Conservation (phyloP, 1,140 invertebrate genomes). For the Rhizoglyphus robini region DNA sequence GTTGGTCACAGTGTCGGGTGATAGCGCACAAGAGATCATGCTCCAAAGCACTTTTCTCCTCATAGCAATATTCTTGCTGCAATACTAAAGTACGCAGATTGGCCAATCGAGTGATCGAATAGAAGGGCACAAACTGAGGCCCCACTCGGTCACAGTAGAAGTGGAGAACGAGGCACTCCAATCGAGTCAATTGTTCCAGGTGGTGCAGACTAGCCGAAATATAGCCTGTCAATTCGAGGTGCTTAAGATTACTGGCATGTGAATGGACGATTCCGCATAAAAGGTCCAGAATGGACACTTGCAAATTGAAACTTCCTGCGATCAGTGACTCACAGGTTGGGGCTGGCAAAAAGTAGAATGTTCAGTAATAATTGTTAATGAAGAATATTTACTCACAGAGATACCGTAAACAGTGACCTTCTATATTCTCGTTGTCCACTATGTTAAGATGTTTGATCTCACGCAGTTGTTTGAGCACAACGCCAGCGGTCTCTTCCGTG, state of each 20-base stretch:
- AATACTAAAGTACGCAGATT: neutral
- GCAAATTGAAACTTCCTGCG: neutral
- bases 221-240: neutral
- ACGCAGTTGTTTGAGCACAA: neutral
- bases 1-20: neutral
- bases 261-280: neutral
- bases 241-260: neutral
- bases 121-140: neutral
- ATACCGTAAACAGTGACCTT: conserved; percentile 5
- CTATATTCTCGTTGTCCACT: neutral
- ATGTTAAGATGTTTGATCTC: neutral
- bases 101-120: neutral
- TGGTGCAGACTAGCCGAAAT: neutral
- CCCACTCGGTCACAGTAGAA: conserved; percentile 9
- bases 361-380: no score
- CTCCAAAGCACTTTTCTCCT: neutral
- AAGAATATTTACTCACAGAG: neutral
- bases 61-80: conserved; percentile 14
- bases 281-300: neutral
- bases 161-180: neutral
- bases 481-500: neutral
- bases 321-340: neutral
- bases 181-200: neutral
- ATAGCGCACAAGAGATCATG: neutral
- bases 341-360: no score